Evolutionary conservation across 2,888 invertebrate species (phyloP), one percentile per base, ranked within the genome.

Genomic region (Anthrax anthrax): DNA sequence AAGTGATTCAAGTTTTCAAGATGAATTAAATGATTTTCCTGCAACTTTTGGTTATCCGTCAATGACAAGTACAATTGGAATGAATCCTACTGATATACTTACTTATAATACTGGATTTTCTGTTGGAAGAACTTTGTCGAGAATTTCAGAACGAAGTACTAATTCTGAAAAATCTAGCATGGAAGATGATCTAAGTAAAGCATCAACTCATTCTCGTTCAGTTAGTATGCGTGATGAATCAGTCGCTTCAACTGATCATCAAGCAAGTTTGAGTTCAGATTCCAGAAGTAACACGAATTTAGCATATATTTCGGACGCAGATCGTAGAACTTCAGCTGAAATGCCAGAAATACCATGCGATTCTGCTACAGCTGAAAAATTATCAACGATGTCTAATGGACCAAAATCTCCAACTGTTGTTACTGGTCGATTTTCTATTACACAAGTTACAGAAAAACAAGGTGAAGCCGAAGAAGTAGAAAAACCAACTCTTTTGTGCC

Each of bases 151-250:
- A 67, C 74, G 88, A 39, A 89, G 88, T 54, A 89, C 89, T 12
- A 86, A 87, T 13, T 88, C 88, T 0, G 88, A 88, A 62, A 88
- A 88, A 64, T 84, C 85, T 3, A 87, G 87, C 59, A 81, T 85
- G 50, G 80, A 87, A 57, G 87, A 87, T 62, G 87, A 88, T 69
- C 84, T 85, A 0, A 87, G 87, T 29, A 88, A 87, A 65, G 86
- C 83, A 4, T 85, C 85, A 51, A 85, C 86, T 2, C 78, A 85
- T 50, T 86, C 86, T 4, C 78, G 85, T 50, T 86, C 86, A 4
- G 84, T 85, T 47, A 87, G 87, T 62, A 76, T 86, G 52, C 85
- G 86, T 55, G 88, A 88, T 61, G 87, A 87, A 62, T 86, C 86
- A 0, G 70, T 84, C 32, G 80, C 82, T 51, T 87, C 87, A 0